A percentile compares a stretch with the other conserved stretches of the same genome.
phyloP scores from a whole-genome alignment of 2,113 vertebrate species.

The Corythoichthys haematopterus region DNA sequence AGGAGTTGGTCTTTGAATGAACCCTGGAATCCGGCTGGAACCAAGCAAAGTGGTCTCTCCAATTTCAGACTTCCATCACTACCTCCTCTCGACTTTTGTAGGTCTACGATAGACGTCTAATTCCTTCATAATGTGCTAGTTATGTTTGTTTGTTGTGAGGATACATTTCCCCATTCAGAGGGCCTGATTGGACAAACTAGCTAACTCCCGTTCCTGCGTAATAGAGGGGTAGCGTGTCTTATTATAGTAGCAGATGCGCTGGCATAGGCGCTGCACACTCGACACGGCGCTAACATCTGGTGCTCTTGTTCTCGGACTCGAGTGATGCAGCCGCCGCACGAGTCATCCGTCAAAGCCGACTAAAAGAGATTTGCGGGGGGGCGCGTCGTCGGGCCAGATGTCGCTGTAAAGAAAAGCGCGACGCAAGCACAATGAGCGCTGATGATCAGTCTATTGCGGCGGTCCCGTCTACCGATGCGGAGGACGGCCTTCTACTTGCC shows the following conservation, averaged over 20 bases:
- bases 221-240: not conserved
- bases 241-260: conserved; percentile 49
- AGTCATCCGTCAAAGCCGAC: conserved; percentile 62
- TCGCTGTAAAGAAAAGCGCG: conserved; percentile 59
- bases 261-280: conserved; percentile 2
- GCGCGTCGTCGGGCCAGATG: conserved; percentile 45
- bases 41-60: not conserved
- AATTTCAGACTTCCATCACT: not conserved
- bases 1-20: not conserved
- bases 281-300: conserved; percentile 1
- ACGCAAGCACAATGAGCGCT: conserved; percentile 50
- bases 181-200: not conserved
- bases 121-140: not conserved
- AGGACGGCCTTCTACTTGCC: conserved; percentile 26
- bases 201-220: not conserved
- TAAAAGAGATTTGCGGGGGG: conserved; percentile 29
- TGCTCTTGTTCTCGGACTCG: not conserved
- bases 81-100: not conserved
- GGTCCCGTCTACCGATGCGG: not conserved
- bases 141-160: not conserved
- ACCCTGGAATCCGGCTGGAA: not conserved
- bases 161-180: not conserved
- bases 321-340: conserved; percentile 49
- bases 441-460: conserved; percentile 37
- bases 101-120: not conserved